These are phyloP conservation scores for Vanacampus margaritifer DNA, from an alignment of 2,113 vertebrate genomes.

Conservation along the genomic window DNA sequence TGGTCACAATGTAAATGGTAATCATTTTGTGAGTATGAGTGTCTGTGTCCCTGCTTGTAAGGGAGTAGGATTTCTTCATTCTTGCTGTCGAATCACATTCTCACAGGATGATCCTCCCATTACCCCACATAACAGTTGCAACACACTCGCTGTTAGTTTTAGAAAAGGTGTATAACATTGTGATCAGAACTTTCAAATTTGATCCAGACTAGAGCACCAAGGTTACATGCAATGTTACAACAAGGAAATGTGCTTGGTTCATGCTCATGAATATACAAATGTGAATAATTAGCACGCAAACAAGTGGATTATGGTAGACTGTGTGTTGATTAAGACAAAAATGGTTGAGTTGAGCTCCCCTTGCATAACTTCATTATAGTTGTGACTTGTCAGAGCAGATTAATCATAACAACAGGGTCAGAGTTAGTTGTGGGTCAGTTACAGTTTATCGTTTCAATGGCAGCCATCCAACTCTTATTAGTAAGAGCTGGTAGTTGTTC, in stretches of 20 bases:
- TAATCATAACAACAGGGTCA: not conserved
- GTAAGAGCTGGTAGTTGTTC: not conserved
- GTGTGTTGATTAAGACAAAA: too few relatives aligned
- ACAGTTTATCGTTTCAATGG: not conserved
- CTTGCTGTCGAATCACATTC: slow-evolving; percentile 34
- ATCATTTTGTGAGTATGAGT: not conserved
- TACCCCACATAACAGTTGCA: not conserved
- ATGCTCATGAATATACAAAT: not conserved
- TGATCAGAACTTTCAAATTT: not conserved
- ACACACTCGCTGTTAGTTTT: not conserved
- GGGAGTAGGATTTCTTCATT: slow-evolving; percentile 20
- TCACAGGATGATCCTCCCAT: slow-evolving; percentile 8
- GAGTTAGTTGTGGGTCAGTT: not conserved
- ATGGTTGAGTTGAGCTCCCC: not conserved
- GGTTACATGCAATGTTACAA: not conserved
- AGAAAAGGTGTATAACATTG: not conserved
- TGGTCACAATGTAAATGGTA: not conserved
- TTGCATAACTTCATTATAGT: not conserved
- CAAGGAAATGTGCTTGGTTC: not conserved
- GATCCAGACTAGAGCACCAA: not conserved
- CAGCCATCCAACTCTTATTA: not conserved
- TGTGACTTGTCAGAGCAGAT: not conserved
- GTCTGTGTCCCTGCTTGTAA: not conserved
- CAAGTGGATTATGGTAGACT: not conserved
- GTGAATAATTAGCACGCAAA: not conserved